phyloP scores from a whole-genome alignment of 2,113 vertebrate species.

The Grammomys dolichurus region DNA sequence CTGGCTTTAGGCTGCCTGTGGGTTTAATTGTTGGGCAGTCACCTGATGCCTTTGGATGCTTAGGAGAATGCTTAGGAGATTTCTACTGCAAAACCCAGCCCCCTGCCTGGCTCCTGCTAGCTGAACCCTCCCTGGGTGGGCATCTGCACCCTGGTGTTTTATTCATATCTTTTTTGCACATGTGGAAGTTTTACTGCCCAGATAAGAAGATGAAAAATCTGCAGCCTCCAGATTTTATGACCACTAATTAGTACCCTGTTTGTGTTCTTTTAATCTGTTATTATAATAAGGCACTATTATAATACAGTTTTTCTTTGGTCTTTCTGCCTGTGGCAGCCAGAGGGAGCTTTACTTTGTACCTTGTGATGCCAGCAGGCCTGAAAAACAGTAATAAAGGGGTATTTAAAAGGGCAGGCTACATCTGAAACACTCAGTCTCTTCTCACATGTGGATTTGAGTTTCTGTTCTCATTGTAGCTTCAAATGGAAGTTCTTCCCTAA shows the following conservation, averaged over 20 bases:
- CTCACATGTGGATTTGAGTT: neutral
- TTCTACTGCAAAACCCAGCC: neutral
- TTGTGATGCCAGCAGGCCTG: neutral
- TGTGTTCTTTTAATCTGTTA: slow-evolving; percentile 54
- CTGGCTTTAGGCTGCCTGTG: neutral
- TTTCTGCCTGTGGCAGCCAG: slow-evolving; percentile 24
- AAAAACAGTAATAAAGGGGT: slow-evolving; percentile 56
- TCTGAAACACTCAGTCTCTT: neutral
- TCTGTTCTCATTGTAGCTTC: neutral
- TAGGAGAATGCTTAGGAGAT: neutral
- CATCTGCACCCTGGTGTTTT: neutral
- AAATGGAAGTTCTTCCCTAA: neutral
- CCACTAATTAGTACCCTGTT: slow-evolving; percentile 48
- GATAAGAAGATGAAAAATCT: slow-evolving; percentile 47
- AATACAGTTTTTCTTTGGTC: neutral
- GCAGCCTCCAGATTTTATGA: neutral
- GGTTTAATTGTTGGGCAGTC: slow-evolving; percentile 34
- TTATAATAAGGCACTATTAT: neutral
- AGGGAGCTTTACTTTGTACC: slow-evolving; percentile 31
- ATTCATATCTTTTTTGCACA: neutral
- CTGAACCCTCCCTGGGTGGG: neutral
- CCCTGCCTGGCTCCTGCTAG: neutral
- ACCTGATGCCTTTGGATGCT: neutral
- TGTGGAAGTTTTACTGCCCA: neutral
- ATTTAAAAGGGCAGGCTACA: slow-evolving; percentile 53